A percentile compares a stretch with the other conserved stretches of the same genome.
Evolutionary conservation across 2,797 vertebrate species (phyloP).

Genomic region (Cyprinodon diabolis): DNA sequence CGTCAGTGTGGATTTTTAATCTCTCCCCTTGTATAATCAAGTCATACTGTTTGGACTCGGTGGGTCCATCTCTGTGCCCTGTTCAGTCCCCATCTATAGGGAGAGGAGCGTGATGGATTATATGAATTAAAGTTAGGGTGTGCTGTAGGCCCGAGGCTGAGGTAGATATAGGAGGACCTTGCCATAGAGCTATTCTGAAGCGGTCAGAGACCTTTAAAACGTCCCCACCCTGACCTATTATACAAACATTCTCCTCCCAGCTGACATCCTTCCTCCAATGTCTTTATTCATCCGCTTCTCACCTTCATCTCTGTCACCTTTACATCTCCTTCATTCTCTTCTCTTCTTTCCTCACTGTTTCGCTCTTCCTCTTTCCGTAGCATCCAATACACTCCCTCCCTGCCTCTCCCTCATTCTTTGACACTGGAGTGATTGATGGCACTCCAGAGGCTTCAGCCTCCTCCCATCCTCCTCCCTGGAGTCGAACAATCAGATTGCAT

Average conservation of each 20-base stretch:
- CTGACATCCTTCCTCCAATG: conserved; percentile 46
- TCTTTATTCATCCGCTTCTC: conserved; percentile 47
- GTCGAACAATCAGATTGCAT: conserved; percentile 67
- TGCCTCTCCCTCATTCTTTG: conserved; percentile 55
- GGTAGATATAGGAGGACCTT: conserved; percentile 52
- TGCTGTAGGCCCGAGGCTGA: conserved; percentile 62
- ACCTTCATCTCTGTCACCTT: conserved; percentile 47
- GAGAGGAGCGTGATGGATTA: conserved; percentile 77
- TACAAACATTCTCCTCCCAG: conserved; percentile 49
- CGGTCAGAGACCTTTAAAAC: conserved; percentile 62
- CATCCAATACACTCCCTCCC: conserved; percentile 37
- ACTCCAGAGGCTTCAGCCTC: conserved; percentile 75
- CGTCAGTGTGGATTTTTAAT: conserved; percentile 56
- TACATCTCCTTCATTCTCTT: conserved; percentile 21
- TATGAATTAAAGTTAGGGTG: conserved; percentile 72
- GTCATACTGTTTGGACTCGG: conserved; percentile 47
- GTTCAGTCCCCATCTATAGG: conserved; percentile 57
- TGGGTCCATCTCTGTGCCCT: conserved; percentile 48
- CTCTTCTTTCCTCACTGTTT: conserved; percentile 26
- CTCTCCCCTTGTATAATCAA: conserved; percentile 64
- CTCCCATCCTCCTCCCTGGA: conserved; percentile 70
- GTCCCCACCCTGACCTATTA: conserved; percentile 71
- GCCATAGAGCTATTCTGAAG: conserved; percentile 52
- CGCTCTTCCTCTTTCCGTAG: conserved; percentile 40
- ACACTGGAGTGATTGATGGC: conserved; percentile 83